Evolutionary conservation across 2,113 vertebrate genomes (phyloP).

Genomic region (Pedionomus torquatus): DNA sequence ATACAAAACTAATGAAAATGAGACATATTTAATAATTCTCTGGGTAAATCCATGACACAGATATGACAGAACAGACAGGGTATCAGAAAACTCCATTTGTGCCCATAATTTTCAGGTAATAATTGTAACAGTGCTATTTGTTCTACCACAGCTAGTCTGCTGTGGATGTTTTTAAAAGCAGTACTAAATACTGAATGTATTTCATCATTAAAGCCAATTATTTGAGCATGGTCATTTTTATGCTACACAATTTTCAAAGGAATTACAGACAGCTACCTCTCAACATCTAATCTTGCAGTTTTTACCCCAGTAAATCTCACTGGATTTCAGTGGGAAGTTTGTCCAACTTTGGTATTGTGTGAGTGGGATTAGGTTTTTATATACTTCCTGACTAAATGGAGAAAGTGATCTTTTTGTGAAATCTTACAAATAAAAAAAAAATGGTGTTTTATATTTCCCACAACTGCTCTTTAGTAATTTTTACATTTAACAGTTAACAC

Average conservation of each 20-base stretch:
- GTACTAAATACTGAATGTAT: constrained; percentile 13
- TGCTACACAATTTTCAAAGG: not conserved
- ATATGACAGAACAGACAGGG: constrained; percentile 56
- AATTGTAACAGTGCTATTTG: constrained; percentile 41
- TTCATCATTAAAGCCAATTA: constrained; percentile 23
- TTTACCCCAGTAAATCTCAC: not conserved
- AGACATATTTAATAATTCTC: constrained; percentile 51
- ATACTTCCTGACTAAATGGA: not conserved
- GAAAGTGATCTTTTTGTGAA: not conserved
- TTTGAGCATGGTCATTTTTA: not conserved
- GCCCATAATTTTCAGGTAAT: constrained; percentile 47
- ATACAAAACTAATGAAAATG: constrained; percentile 69
- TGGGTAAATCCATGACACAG: constrained; percentile 44
- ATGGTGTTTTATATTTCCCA: not conserved
- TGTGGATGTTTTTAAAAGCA: constrained; percentile 13
- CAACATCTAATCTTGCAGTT: not conserved
- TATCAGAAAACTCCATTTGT: constrained; percentile 56
- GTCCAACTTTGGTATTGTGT: not conserved
- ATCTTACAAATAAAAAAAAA: not conserved
- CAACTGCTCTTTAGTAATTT: not conserved
- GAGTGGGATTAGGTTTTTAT: not conserved
- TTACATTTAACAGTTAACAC: not conserved
- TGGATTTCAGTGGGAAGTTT: not conserved
- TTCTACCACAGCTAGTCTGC: constrained; percentile 32
- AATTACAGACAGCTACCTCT: not conserved